Evolutionary conservation across 64 coral and sea anemone species (phyloP).

Genomic region (Montipora sp.): DNA sequence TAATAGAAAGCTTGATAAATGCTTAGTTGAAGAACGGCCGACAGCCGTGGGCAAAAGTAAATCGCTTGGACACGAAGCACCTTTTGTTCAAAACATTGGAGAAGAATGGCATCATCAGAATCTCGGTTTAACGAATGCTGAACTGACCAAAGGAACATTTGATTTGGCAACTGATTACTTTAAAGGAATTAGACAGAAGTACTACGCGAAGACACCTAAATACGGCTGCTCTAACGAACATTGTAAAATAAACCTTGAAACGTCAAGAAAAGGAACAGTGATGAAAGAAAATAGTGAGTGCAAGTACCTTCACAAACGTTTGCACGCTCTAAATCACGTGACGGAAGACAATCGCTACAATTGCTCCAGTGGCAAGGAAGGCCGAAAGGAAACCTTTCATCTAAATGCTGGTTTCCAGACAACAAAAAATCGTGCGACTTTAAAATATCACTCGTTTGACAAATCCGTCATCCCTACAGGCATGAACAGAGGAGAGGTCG

Average conservation of each 20-base stretch:
- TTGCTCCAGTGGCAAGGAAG: background rate
- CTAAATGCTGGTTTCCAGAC: background rate
- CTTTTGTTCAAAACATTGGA: background rate
- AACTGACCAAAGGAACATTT: background rate
- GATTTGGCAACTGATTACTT: background rate
- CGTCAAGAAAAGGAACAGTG: background rate
- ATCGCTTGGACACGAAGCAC: background rate
- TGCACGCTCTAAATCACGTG: background rate
- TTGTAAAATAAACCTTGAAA: background rate
- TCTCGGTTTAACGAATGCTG: background rate
- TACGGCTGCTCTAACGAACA: background rate
- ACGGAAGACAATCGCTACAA: background rate
- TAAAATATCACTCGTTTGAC: background rate
- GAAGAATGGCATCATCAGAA: background rate
- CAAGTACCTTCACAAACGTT: background rate
- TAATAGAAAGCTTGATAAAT: background rate
- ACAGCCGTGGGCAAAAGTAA: background rate
- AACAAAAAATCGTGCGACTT: background rate
- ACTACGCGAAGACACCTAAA: background rate
- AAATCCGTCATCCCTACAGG: background rate
- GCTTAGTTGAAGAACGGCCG: background rate
- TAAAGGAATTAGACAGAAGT: background rate
- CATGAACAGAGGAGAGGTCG: background rate
- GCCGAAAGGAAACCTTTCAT: background rate
- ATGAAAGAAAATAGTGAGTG: background rate